Base-by-base conservation (phyloP, 2,888 invertebrate species). In the Andrena minutula region DNA sequence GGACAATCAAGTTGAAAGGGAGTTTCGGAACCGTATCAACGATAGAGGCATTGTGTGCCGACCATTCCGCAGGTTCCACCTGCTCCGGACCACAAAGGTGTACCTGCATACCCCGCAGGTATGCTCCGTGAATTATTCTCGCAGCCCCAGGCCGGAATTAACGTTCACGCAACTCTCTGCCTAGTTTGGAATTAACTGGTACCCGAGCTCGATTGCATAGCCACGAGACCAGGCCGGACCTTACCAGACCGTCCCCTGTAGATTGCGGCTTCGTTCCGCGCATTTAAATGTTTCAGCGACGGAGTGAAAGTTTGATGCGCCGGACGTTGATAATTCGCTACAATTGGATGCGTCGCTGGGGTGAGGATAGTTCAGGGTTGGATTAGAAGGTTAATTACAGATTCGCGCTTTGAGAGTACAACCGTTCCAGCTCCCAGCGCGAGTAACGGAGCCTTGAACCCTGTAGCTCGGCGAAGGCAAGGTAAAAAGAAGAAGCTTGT, bases 81-180 rank as follows among this genome's bases (percentile, higher is more conserved):
- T 64, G 69, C 75, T 73, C 28, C 70, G 47, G 49, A 79, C 77
- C 80, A 79, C 86, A 84, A 87, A 83, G 84, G 81, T 82, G 73
- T 77, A 70, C 75, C 71, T 76, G 81, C 82, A 84, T 84, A 79
- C 82, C 87, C 76, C 28, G 65, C 82, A 87, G 83, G 75, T 88
- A 86, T 72, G 74, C 71, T 61, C 65, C 53, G 70, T 76, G 79
- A 72, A 82, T 86, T 87, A 86, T 80, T 87, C 84, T 58, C 86
- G 69, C 35, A 64, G 75, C 75, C 84, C 70, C 70, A 28, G 75
- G 79, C 51, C 51, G 77, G 69, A 81, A 87, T 88, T 83, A 87
- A 86, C 81, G 79, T 86, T 72, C 80, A 77, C 84, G 84, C 84
- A 86, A 85, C 83, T 88, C 86, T 82, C 84, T 70, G 79, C 72